Percentiles rank a stretch among this genome's conserved stretches.
phyloP scores from a whole-genome alignment of 2,797 vertebrate species.

The Cephalopachus bancanus region DNA sequence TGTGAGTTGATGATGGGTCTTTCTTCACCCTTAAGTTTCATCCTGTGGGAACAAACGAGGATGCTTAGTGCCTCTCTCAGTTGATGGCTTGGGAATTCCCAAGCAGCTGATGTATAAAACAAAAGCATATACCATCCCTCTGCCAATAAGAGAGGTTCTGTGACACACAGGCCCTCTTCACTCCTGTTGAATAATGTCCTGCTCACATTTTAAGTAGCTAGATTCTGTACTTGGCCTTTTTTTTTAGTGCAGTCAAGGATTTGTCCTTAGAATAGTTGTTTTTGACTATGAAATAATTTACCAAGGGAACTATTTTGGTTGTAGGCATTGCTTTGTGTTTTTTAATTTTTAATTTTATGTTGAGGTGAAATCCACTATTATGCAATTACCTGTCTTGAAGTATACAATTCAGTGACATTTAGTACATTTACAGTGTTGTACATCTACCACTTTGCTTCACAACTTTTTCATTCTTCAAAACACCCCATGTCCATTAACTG shows the following conservation, averaged over 20 bases:
- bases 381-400: neutral
- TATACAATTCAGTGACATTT: neutral
- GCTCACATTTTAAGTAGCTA: neutral
- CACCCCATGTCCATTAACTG: neutral
- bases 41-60: too few relatives aligned
- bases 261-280: neutral
- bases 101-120: neutral
- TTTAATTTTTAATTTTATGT: neutral
- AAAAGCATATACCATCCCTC: neutral
- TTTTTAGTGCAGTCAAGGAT: neutral
- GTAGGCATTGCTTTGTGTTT: neutral
- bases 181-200: neutral
- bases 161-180: neutral
- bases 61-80: neutral
- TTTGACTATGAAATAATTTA: constrained; percentile 74
- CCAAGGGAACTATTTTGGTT: neutral
- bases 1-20: neutral
- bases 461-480: neutral
- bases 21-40: neutral
- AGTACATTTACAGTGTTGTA: neutral
- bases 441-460: neutral
- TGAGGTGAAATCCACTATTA: neutral
- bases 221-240: neutral
- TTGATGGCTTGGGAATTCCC: neutral
- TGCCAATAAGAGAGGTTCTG: neutral